Evolutionary conservation across 1,140 invertebrate species (phyloP), one percentile per base, ranked within the genome.

Genomic region (Drosophila pruinosa): DNA sequence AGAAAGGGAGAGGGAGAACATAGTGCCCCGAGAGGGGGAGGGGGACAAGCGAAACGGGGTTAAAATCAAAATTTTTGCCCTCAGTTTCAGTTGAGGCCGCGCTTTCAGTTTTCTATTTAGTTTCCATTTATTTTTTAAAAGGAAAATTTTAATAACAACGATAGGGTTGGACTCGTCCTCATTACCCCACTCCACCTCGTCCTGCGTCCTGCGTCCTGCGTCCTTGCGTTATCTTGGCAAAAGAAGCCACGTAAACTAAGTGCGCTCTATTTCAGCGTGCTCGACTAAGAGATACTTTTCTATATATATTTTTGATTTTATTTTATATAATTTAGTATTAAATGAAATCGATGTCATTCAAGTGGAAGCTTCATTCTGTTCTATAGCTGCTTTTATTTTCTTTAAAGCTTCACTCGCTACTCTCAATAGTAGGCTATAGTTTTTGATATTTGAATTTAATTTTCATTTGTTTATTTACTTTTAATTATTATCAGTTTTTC

Each of bases 81-180:
- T 58, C 48, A 43, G 34, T 64, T 47, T 58, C 48, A 43, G 34
- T 64, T 47, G 5, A 47, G 38, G 8, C 15, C 38, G 56, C 31
- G 53, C 39, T 63, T 22, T 71, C 57, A 48, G 22, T 68, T 81
- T 86, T 86, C 74, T 86, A 81, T 86, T 88, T 86, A 85, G 81
- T 86, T 86, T 86, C 81, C 81, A 81, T 85, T 85, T 86, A 88
- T 81, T 88, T 85, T 76, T 78, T 64, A 86, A 86, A 88, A 68
- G 74, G 50, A 86, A 86, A 86, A 71, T 86, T 86, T 86, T 86
- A 86, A 86, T 86, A 86, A 86, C 76, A 75, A 77, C 76, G 81
- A 69, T 59, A 62, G 50, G 68, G 77, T 77, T 69, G 77, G 57
- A 53, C 64, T 54, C 52, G 56, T 14, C 26, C 56, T 48, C 71